Base-by-base conservation (phyloP, 2,888 invertebrate species). In the Sinelater perroti region DNA sequence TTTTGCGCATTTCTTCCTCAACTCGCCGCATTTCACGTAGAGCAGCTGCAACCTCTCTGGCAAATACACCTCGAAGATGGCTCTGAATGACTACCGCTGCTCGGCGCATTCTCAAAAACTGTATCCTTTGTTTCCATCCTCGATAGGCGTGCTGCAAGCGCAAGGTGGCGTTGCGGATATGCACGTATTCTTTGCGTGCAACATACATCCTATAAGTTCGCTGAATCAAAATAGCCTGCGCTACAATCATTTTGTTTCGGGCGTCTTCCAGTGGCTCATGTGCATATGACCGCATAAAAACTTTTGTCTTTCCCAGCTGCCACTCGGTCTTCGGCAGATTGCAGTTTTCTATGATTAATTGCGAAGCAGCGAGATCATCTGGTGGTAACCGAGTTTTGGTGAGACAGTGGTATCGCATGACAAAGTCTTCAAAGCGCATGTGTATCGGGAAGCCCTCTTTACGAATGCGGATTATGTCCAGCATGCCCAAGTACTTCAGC, bases 401-500 rank as follows among this genome's bases (percentile, higher is more conserved):
- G 60, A 93, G 80, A 73, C 94, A 94, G 62, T 88, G 84, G 76
- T 93, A 95, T 47, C 91, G 83, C 55, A 83, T 79, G 18, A 88
- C 81, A 77, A 95, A 95, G 66, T 89, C 88, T 50, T 85, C 83
- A 72, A 91, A 88, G 17, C 86, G 83, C 78, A 93, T 83, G 72
- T 95, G 95, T 64, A 94, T 87, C 0, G 95, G 95, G 78, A 88
- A 95, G 2, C 95, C 95, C 76, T 95, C 94, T 70, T 92, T 89
- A 3, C 95, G 82, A 63, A 95, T 95, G 61, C 93, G 83, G 67
- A 95, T 95, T 65, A 95, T 95, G 77, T 95, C 95, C 75, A 94
- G 82, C 93, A 95, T 95, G 59, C 95, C 95, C 60, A 95, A 83
- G 80, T 95, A 95, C 70, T 89, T 87, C 44, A 95, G 81, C 78